Base-by-base conservation (phyloP, 2,113 vertebrate genomes). In the Rattus rattus region DNA sequence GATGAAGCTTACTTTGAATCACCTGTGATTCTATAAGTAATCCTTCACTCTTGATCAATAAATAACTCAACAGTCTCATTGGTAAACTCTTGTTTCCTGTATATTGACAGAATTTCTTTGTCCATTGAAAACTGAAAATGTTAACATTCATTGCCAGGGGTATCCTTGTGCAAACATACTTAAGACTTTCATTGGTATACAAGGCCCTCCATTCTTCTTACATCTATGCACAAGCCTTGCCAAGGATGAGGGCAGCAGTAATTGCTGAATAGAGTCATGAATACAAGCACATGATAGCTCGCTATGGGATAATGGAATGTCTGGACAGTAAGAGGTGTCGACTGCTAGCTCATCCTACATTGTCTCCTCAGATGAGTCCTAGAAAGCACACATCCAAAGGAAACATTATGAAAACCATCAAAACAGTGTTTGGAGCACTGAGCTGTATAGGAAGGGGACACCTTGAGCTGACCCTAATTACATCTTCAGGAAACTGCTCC, bases 181-280 rank as follows among this genome's bases (percentile, higher is more conserved):
- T 30, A 14, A 54, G 63, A 89, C 59, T 47, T 5, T 19, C 8
- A 22, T 2, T 26, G 33, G 20, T 36, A 90, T 8, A 36, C 8
- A 2, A 80, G 65, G 30, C 1, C 26, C 22, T 67, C 47, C 79
- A 22, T 8, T 26, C 30, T 65, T 65, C 56, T 39, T 59, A 17
- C 1, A 59, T 1, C 4, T 19, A 12, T 77, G 12, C 5, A 26
- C 2, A 75, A 49, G 14, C 1, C n/a, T 63, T n/a, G 7, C 0
- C 14, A 61, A 56, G 13, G 47, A 11, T 12, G 28, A 84, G 20
- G 28, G 17, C n/a, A 72, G 43, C 20, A 56, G 28, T 10, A 47
- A 9, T 26, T 47, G 17, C 17, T 49, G 13, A 24, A 20, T 24
- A 88, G 19, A 36, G 26, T 20, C 28, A 54, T 14, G 43, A 12